Base-by-base conservation (phyloP, 2,888 invertebrate species). In the Norana najaformis region DNA sequence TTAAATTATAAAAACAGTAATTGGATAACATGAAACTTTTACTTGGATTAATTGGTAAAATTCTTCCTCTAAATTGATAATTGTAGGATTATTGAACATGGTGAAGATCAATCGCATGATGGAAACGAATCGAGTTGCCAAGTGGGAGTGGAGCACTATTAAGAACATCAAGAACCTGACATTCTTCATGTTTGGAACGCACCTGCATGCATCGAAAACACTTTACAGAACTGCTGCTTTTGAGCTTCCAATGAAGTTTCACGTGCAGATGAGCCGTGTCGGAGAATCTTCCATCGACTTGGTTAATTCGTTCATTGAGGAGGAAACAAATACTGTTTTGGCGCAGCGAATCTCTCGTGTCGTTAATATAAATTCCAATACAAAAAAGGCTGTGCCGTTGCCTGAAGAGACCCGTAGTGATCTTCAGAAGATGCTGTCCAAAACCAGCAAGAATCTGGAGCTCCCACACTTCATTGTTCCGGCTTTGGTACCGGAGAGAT, bases 231-330 rank as follows among this genome's bases (percentile, higher is more conserved):
- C 37, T 23, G 89, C 89, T 14, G 30, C 89, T 83, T 16, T 89
- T 23, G n/a, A 36, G n/a, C 83, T 83, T 35, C 85, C 89, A n/a
- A 82, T 89, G 83, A 89, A 83, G 83, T 89, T 83, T 35, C 37
- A 89, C 83, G n/a, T 35, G 38, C 83, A 83, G n/a, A 83, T 47
- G 83, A 36, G 82, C 20, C 20, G 83, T 13, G 16, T 83, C 11
- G 89, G 89, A 35, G 83, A 82, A n/a, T 83, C 89, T 18, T 89
- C 89, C 83, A 30, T 89, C 13, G 89, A 89, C 83, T 0, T 39
- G 0, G 36, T 30, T 36, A 83, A 89, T 11, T n/a, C 18, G 36
- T 38, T 89, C 18, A 83, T 39, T 83, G 30, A 39, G 20, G 89
- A 89, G n/a, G 34, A 89, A 36, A 18, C 89, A 4, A 18, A 39